These are phyloP conservation scores for Glaucomys volans DNA, from an alignment of 2,113 vertebrate genomes.

Conservation along the genomic window DNA sequence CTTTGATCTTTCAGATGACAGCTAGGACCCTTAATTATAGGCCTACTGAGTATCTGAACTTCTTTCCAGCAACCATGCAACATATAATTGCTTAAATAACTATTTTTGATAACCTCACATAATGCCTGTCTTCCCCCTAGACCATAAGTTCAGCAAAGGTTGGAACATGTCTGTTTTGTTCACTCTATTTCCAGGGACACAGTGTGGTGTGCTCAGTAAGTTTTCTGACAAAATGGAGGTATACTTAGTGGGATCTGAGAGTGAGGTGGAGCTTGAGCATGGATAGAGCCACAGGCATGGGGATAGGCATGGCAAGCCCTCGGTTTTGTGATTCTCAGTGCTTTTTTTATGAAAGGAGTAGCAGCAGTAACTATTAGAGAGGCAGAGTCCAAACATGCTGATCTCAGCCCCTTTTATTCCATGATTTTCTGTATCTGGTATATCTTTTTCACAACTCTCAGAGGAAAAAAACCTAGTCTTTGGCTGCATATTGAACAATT, in stretches of 20 bases:
- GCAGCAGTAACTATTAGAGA: not conserved
- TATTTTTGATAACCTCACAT: not conserved
- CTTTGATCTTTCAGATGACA: not conserved
- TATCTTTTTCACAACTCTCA: not conserved
- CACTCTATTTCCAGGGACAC: not conserved
- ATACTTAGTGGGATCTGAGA: not conserved
- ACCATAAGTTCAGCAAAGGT: not conserved
- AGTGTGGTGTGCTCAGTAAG: not conserved
- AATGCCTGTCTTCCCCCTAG: not conserved
- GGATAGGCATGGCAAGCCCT: not conserved
- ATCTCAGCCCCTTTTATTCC: not conserved
- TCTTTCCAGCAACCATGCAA: not conserved
- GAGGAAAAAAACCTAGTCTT: not conserved
- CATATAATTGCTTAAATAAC: not conserved
- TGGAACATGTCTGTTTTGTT: not conserved
- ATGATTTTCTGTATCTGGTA: not conserved
- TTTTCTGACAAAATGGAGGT: not conserved
- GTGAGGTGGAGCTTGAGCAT: not conserved
- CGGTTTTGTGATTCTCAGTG: not conserved
- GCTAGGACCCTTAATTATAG: not conserved
- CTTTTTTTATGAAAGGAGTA: not conserved
- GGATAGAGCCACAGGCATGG: not conserved
- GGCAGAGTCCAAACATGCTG: not conserved
- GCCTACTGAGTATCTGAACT: too few species aligned
- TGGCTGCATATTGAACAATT: conserved; percentile 16